A percentile compares a stretch with the other conserved stretches of the same genome.
Conservation (phyloP, 1,140 invertebrate genomes). For the Pogonomyrmex barbatus region DNA sequence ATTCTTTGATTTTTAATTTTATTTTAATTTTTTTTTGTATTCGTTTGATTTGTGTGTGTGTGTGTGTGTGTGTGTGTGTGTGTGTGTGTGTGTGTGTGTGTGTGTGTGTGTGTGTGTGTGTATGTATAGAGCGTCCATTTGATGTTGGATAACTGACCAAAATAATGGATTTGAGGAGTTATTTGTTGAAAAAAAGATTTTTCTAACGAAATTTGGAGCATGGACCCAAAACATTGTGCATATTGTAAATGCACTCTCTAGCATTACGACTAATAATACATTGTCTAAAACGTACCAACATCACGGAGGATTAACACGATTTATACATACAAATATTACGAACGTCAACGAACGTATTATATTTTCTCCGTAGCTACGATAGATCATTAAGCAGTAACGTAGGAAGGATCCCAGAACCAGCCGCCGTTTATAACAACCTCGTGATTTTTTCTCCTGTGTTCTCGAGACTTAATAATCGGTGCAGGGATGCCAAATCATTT, state of each 20-base stretch:
- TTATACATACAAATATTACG: conserved; percentile 55
- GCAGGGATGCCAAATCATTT: conserved; percentile 43
- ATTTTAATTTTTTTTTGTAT: not conserved
- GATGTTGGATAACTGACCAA: not conserved
- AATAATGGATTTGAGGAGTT: not conserved
- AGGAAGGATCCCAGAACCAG: conserved; percentile 7
- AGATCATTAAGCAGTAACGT: conserved; percentile 46
- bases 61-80: no score
- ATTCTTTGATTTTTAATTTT: not conserved
- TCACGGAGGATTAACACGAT: conserved; percentile 36
- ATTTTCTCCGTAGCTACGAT: conserved; percentile 67
- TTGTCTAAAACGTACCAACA: conserved; percentile 58
- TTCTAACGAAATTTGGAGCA: conserved; percentile 32
- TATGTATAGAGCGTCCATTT: not conserved
- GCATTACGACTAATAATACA: conserved; percentile 49
- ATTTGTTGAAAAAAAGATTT: not conserved
- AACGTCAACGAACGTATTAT: conserved; percentile 59
- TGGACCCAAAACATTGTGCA: conserved; percentile 77
- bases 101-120: no score
- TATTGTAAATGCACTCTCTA: conserved; percentile 82
- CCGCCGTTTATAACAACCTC: conserved; percentile 7
- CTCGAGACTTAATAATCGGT: conserved; percentile 27
- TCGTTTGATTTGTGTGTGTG: no score
- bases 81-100: no score
- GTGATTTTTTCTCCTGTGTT: conserved; percentile 37